Base-by-base conservation (phyloP, 2,888 invertebrate species). In the Aleiodes testaceus region DNA sequence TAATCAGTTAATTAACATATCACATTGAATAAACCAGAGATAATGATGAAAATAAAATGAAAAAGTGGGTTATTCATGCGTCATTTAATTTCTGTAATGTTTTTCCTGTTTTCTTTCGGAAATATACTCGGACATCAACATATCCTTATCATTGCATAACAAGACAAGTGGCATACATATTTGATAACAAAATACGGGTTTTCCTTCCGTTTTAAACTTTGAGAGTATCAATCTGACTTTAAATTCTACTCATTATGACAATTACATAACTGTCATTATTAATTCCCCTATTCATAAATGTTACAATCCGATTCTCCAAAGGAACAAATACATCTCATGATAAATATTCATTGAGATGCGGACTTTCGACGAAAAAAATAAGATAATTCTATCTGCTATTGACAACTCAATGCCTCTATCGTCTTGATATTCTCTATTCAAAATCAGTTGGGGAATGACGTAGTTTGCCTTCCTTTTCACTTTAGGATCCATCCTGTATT, bases 61-160 rank as follows among this genome's bases (percentile, higher is more conserved):
- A 26, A 11, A 53, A 26, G 12, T 53, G 14, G 36, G 9, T 36
- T 6, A 36, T 36, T 11, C 53, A 53, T 53, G 53, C 53, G 53
- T 53, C 53, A 53, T 53, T 53, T 30, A 53, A n/a, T 53, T 53
- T 53, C n/a, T 53, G 22, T 53, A n/a, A 45, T 45, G 14, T n/a
- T 22, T 11, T 59, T 18, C 12, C 5, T 55, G n/a, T 55, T 30
- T 36, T 20, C n/a, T 14, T 14, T 59, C 36, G 14, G n/a, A 26
- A 42, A 42, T 18, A 18, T 59, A 7, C 55, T n/a, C 12, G 1
- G 1, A 20, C 20, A 12, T 22, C 3, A 18, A 11, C 2, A 26
- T n/a, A 53, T 53, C 1, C 22, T 22, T 22, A 22, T 20, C 18
- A 59, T 59, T 14, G 42, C 16, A 11, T 42, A 59, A 59, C 14